phyloP scores from a whole-genome alignment of 2,113 vertebrate genomes.

The Setophaga petechia region DNA sequence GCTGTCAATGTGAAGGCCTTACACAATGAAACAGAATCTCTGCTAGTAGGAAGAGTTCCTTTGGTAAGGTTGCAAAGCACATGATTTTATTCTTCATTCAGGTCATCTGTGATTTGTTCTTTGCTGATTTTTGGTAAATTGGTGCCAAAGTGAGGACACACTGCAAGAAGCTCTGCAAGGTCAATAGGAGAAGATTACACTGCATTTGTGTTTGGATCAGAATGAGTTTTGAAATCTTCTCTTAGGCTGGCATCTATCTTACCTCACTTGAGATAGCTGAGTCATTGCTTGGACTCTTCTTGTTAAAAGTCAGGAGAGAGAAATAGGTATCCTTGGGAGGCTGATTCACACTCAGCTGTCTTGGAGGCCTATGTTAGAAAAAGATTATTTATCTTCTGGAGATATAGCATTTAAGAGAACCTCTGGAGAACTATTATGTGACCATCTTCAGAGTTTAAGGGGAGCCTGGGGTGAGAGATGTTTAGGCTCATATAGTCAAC shows the following conservation, averaged over 20 bases:
- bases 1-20: conserved; percentile 93
- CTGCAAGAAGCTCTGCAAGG: not conserved
- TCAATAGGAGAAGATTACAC: not conserved
- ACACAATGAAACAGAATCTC: conserved; percentile 94
- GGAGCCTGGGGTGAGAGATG: not conserved
- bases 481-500: not conserved
- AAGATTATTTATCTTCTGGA: not conserved
- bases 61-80: conserved; percentile 81
- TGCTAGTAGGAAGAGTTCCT: conserved; percentile 89
- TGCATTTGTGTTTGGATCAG: not conserved
- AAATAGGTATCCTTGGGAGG: not conserved
- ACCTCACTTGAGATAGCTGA: not conserved
- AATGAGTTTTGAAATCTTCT: not conserved
- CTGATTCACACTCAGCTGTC: not conserved
- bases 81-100: not conserved
- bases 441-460: not conserved
- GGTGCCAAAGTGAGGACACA: not conserved
- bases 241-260: not conserved
- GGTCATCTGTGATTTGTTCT: not conserved
- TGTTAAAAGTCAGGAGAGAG: not conserved
- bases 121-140: not conserved
- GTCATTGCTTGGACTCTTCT: not conserved
- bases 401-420: not conserved
- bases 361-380: not conserved
- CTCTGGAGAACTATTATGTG: not conserved